These are phyloP conservation scores for Megathymus violae DNA, from an alignment of 1,140 invertebrate genomes.

Conservation along the genomic window DNA sequence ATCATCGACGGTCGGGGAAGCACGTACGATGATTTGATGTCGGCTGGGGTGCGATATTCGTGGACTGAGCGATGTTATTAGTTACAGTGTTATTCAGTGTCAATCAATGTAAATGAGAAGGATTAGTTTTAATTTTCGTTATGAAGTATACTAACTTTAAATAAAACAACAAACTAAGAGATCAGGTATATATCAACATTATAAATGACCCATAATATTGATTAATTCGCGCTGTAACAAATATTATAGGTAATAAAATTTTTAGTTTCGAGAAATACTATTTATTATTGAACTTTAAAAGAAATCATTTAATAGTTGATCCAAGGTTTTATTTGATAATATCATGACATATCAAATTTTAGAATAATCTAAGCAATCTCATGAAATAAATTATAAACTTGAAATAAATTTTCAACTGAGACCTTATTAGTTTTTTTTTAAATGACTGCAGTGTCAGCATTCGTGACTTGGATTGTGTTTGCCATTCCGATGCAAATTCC, in stretches of 20 bases:
- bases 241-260: too few species aligned
- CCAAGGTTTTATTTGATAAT: too few species aligned
- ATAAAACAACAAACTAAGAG: too few species aligned
- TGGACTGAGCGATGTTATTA: slow-evolving; percentile 7
- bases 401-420: not conserved
- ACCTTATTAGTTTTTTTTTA: slow-evolving; percentile 15
- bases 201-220: too few species aligned
- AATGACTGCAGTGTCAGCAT: slow-evolving; percentile 39
- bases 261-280: too few species aligned
- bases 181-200: too few species aligned
- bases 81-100: slow-evolving; percentile 14
- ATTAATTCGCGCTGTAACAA: too few species aligned
- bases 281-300: too few species aligned
- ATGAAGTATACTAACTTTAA: too few species aligned
- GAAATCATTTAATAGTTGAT: too few species aligned
- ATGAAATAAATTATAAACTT: not conserved
- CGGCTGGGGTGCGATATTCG: slow-evolving; percentile 2
- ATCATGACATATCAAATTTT: too few species aligned
- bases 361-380: too few species aligned
- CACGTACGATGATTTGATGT: slow-evolving; percentile 48
- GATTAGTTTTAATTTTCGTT: slow-evolving; percentile 8
- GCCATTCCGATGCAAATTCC: slow-evolving; percentile 55
- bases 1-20: slow-evolving; percentile 63
- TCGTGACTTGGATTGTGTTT: slow-evolving; percentile 47
- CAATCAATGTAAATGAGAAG: slow-evolving; percentile 23